phyloP scores from a whole-genome alignment of 1,140 invertebrate species.

The Neomicropteryx cornuta region DNA sequence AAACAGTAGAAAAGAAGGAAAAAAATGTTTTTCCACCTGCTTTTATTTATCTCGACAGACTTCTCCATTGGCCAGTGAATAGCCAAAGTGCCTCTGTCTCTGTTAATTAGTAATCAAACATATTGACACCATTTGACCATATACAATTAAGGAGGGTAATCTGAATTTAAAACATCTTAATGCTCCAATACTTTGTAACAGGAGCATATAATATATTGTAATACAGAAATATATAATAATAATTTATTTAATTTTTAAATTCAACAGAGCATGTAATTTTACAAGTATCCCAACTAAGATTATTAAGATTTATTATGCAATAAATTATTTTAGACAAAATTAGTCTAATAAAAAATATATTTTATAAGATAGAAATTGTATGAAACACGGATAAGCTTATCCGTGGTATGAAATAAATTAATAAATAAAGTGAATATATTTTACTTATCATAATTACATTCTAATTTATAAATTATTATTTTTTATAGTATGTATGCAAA shows the following conservation, averaged over 20 bases:
- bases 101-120: no score
- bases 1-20: no score
- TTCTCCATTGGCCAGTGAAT: no score
- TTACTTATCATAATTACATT: neutral
- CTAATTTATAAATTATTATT: slow-evolving; percentile 4
- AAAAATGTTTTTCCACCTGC: no score
- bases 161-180: no score
- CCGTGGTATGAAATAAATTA: neutral
- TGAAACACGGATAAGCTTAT: slow-evolving; percentile 1
- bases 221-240: neutral
- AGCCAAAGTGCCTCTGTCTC: no score
- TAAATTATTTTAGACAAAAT: neutral
- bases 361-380: slow-evolving; percentile 27
- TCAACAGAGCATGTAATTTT: neutral
- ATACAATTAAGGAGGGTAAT: no score
- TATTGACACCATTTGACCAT: no score
- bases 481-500: no score
- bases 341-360: neutral
- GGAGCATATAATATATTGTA: neutral
- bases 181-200: neutral
- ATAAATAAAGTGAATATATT: neutral
- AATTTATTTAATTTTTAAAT: neutral
- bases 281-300: neutral
- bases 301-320: neutral
- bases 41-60: no score